Conservation (phyloP, 2,888 invertebrate genomes). For the Eristalinus sepulchralis region DNA sequence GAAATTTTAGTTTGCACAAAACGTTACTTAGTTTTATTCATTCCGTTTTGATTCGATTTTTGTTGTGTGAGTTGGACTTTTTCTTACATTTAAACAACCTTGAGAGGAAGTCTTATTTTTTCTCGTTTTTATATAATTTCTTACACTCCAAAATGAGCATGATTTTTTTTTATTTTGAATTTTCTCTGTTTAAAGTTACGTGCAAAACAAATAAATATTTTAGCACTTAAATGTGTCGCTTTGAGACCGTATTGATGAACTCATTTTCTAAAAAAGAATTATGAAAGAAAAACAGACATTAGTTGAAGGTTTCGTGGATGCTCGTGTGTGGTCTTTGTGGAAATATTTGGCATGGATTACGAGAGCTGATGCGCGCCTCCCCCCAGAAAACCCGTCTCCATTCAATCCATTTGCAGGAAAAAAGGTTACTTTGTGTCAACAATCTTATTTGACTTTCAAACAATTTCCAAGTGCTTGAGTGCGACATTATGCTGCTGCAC, state of each 20-base stretch:
- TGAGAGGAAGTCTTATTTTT: background rate
- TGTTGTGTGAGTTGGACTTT: background rate
- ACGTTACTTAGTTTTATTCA: slow-evolving; percentile 30
- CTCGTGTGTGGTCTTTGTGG: background rate
- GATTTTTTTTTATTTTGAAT: slow-evolving; percentile 14
- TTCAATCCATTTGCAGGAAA: background rate
- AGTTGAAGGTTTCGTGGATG: background rate
- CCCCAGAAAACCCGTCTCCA: background rate
- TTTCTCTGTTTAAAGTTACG: background rate
- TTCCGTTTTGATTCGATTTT: background rate
- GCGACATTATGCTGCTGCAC: background rate
- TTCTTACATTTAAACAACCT: slow-evolving; percentile 49
- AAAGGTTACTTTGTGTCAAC: background rate
- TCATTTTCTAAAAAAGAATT: slow-evolving; percentile 25
- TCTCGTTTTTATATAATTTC: slow-evolving; percentile 6
- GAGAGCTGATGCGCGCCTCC: background rate
- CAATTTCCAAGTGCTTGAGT: background rate
- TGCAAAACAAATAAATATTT: slow-evolving; percentile 1
- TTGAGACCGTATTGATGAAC: slow-evolving; percentile 23
- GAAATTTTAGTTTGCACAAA: slow-evolving; percentile 48
- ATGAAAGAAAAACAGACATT: background rate
- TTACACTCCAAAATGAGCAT: slow-evolving; percentile 28
- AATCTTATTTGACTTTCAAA: background rate
- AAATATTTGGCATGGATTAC: slow-evolving; percentile 21
- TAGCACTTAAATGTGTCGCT: slow-evolving; percentile 8